These are phyloP conservation scores for Cydia fagiglandana DNA, from an alignment of 1,140 invertebrate genomes.

Conservation along the genomic window DNA sequence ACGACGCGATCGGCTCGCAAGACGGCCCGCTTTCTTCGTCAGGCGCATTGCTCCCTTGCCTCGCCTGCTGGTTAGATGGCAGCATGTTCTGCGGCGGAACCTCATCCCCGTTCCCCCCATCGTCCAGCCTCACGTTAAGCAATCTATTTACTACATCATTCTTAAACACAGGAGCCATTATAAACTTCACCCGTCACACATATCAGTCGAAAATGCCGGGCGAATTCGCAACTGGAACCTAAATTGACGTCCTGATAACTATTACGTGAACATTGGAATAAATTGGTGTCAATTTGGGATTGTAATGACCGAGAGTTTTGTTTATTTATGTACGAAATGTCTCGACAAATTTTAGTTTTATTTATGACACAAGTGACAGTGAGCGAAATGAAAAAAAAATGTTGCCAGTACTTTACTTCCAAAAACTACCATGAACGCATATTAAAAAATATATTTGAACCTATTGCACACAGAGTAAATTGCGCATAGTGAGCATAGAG, in stretches of 20 bases:
- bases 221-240: conserved; percentile 30
- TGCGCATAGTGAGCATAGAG: no score
- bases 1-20: conserved; percentile 60
- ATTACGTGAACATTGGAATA: conserved; percentile 24
- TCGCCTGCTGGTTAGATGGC: conserved; percentile 67
- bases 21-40: conserved; percentile 61
- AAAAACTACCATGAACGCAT: background rate
- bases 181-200: conserved; percentile 39
- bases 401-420: background rate
- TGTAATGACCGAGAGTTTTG: conserved; percentile 23
- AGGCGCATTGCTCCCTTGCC: conserved; percentile 50
- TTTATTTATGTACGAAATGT: conserved; percentile 32
- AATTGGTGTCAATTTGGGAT: conserved; percentile 25
- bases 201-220: conserved; percentile 39
- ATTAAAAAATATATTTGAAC: background rate
- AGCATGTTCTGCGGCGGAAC: conserved; percentile 76
- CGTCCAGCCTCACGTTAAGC: conserved; percentile 60
- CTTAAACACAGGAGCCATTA: conserved; percentile 70
- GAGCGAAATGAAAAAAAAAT: conserved; percentile 9
- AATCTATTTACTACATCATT: conserved; percentile 70
- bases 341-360: conserved; percentile 25
- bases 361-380: conserved; percentile 26
- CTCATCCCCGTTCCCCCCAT: conserved; percentile 57
- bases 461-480: no score
- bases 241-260: background rate